Base-by-base conservation (phyloP, 2,888 invertebrate genomes). In the Malthinus seriepunctatus region DNA sequence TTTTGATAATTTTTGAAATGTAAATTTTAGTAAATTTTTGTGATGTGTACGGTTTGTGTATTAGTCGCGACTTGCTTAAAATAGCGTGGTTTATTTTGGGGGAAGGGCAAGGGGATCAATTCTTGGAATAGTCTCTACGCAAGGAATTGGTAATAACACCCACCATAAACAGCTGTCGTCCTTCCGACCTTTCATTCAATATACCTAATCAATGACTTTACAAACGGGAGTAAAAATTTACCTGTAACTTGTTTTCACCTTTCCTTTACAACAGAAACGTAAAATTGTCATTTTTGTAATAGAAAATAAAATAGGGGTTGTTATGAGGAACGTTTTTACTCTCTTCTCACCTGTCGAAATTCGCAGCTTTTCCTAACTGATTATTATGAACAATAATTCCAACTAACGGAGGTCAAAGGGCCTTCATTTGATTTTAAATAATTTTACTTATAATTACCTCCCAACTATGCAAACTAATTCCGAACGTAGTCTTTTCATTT, bases 181-280 rank as follows among this genome's bases (percentile, higher is more conserved):
- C 63, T 63, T 59, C 49, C 64, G 59, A 63, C 66, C 64, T 65
- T 65, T 65, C 66, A 64, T 65, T 66, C 64, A 65, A 63, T 63
- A 55, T 56, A 55, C 47, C 60, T 61, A 63, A 66, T 66, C 66
- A 66, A 66, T 66, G 66, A 58, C 53, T 60, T 57, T 56, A 60
- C 23, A 23, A 23, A 23, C 2, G 56, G 48, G 56, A 34, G 47
- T 56, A 47, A 39, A n/a, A 39, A 44, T 57, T 62, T 63, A 63
- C 63, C 63, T 63, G 61, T 51, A 59, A 23, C 23, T 23, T 48
- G 46, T 50, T 54, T 46, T 46, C 50, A 47, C 45, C 37, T 45
- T 56, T 35, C 45, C 56, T 50, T 32, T 10, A 6, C 11, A 8
- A 33, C 33, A 31, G 11, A 23, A 11, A 23, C 23, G 23, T 23